phyloP scores from a whole-genome alignment of 2,888 invertebrate species.

The Drosophila algonquin region DNA sequence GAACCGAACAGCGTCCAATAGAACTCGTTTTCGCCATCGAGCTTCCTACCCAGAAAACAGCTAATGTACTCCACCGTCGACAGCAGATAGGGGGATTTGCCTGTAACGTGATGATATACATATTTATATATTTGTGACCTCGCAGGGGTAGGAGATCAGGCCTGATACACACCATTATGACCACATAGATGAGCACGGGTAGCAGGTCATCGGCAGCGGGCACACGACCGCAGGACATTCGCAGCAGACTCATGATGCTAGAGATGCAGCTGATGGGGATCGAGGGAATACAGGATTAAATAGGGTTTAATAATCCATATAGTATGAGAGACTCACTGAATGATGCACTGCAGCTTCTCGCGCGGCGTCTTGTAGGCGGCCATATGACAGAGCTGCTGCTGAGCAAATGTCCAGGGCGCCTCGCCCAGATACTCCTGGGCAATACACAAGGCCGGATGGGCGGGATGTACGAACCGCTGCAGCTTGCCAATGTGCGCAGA shows the following conservation, averaged over 20 bases:
- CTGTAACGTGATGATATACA: slow-evolving; percentile 83
- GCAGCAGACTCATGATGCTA: slow-evolving; percentile 96
- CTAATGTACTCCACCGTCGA: slow-evolving; percentile 98
- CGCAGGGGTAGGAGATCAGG: background rate
- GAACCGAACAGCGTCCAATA: slow-evolving; percentile 99
- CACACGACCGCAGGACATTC: slow-evolving; percentile 91
- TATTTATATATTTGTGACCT: background rate
- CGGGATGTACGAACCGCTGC: slow-evolving; percentile 89
- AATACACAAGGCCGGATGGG: slow-evolving; percentile 92
- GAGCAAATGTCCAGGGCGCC: slow-evolving; percentile 98
- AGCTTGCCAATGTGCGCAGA: slow-evolving; percentile 95
- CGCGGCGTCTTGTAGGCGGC: slow-evolving; percentile 95
- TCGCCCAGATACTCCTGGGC: slow-evolving; percentile 94
- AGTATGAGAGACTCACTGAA: slow-evolving; percentile 72
- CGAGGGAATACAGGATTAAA: slow-evolving; percentile 31
- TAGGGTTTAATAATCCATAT: background rate
- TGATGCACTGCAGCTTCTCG: slow-evolving; percentile 88
- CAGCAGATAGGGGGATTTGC: slow-evolving; percentile 96
- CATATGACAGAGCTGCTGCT: slow-evolving; percentile 93
- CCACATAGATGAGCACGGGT: slow-evolving; percentile 97
- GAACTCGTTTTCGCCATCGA: slow-evolving; percentile 96
- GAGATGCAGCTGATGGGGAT: slow-evolving; percentile 89
- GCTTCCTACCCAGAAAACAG: slow-evolving; percentile 93
- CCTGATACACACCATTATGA: slow-evolving; percentile 90
- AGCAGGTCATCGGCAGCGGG: slow-evolving; percentile 98